phyloP scores from a whole-genome alignment of 2,113 vertebrate species.

The Poicephalus gulielmi region DNA sequence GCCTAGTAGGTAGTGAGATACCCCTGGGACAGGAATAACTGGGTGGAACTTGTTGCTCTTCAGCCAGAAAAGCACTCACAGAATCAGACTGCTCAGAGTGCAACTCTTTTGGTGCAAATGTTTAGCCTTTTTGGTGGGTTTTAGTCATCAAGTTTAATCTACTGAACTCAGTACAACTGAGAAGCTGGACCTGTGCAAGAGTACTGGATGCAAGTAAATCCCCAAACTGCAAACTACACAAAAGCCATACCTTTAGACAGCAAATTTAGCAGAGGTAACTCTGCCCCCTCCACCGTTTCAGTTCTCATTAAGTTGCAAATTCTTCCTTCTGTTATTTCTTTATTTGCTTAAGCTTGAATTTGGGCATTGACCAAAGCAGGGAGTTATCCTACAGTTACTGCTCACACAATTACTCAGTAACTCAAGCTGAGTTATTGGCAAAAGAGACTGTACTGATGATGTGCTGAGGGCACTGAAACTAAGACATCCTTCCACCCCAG shows the following conservation, averaged over 20 bases:
- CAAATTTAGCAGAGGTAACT: neutral
- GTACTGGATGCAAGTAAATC: neutral
- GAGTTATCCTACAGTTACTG: neutral
- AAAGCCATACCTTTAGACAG: neutral
- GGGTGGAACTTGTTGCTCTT: neutral
- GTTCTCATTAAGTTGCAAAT: conserved; percentile 5
- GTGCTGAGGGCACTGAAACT: neutral
- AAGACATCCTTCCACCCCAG: neutral
- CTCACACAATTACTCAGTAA: neutral
- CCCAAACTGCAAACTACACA: neutral
- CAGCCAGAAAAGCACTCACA: neutral
- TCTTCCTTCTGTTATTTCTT: neutral
- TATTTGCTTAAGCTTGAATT: conserved; percentile 2
- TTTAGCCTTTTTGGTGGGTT: neutral
- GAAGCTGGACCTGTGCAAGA: neutral
- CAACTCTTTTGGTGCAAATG: neutral
- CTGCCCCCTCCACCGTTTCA: neutral
- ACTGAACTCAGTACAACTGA: neutral
- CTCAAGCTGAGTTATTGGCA: neutral
- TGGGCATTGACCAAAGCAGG: neutral
- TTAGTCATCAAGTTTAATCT: neutral
- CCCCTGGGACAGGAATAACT: neutral
- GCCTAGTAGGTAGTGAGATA: neutral
- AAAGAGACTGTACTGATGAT: neutral
- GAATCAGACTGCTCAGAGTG: neutral